phyloP scores from a whole-genome alignment of 2,113 vertebrate species.

The Lepus americanus region DNA sequence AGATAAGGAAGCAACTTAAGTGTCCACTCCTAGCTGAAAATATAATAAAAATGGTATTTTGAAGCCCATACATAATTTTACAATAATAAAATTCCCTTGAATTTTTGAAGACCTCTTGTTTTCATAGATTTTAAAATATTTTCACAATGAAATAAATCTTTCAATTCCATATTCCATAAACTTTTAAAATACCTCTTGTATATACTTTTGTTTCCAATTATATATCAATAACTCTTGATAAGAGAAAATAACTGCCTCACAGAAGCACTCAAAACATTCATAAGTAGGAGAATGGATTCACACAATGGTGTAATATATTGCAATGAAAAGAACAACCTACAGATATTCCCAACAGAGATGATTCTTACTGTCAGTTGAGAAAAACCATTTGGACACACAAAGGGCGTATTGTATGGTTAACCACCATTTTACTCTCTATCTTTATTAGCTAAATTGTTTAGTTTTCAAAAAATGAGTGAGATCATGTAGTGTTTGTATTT shows the following conservation, averaged over 20 bases:
- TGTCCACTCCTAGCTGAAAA: no score
- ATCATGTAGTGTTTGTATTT: not conserved
- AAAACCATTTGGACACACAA: not conserved
- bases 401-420: not conserved
- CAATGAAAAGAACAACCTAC: slow-evolving; percentile 2
- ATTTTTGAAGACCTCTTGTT: no score
- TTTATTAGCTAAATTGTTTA: not conserved
- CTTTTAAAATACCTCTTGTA: no score
- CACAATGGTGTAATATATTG: not conserved
- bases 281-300: not conserved
- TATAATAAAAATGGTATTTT: no score
- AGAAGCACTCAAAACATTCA: not conserved
- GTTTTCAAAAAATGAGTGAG: not conserved
- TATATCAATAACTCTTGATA: not conserved
- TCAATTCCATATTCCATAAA: no score
- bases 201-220: not conserved
- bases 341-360: not conserved
- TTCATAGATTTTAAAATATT: no score
- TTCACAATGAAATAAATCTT: no score
- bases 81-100: no score
- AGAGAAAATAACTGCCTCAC: not conserved
- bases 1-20: no score
- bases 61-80: no score
- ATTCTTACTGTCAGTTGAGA: not conserved
- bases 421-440: not conserved